phyloP scores from a whole-genome alignment of 2,888 invertebrate species.

The Rapana venosa region DNA sequence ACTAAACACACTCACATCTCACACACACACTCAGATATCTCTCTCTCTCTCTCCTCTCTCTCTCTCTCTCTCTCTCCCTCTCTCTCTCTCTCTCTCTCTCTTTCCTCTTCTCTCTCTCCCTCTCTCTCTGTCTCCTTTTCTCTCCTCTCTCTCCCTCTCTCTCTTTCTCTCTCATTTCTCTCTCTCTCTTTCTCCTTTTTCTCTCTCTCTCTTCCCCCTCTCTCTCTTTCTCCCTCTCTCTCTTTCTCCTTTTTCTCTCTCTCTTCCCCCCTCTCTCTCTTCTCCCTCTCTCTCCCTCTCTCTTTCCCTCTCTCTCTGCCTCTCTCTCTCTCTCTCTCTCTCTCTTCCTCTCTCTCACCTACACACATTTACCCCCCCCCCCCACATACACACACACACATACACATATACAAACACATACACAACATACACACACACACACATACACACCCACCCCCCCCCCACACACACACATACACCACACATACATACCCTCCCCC shows the following conservation, averaged over 20 bases:
- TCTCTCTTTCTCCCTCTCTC: neutral
- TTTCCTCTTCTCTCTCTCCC: too few relatives aligned
- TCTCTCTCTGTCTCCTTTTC: too few relatives aligned
- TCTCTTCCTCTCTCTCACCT: neutral
- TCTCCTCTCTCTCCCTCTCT: neutral
- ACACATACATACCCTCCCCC: neutral
- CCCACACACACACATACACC: slow-evolving; percentile 16
- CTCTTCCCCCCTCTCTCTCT: too few relatives aligned
- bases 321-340: too few relatives aligned
- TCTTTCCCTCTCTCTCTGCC: neutral
- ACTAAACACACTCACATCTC: too few relatives aligned
- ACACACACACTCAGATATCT: too few relatives aligned
- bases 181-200: neutral
- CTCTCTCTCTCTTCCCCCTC: neutral
- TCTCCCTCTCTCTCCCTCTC: neutral
- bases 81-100: too few relatives aligned
- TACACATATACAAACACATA: neutral
- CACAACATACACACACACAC: too few relatives aligned
- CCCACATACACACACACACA: slow-evolving; percentile 19
- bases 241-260: neutral
- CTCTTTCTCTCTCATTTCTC: too few relatives aligned
- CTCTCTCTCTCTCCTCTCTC: too few relatives aligned
- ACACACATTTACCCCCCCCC: neutral
- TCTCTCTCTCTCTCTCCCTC: too few relatives aligned
- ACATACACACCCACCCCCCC: neutral